Conservation (phyloP, 2,113 vertebrate species). For the Geothlypis trichas region DNA sequence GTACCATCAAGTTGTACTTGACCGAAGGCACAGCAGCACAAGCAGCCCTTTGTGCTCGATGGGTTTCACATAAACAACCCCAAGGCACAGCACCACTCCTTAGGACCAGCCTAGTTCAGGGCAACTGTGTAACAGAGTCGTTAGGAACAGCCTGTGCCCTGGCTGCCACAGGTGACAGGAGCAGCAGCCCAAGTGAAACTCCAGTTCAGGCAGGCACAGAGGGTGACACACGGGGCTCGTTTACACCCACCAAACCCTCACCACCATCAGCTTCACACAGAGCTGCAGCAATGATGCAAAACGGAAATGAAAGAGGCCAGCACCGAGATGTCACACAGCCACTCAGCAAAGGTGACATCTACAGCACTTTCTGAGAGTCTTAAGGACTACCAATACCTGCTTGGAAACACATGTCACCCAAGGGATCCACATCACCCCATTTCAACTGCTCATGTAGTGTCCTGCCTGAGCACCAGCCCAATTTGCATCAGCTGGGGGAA, state of each 20-base stretch:
- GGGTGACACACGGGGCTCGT: background rate
- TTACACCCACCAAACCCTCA: background rate
- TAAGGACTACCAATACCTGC: background rate
- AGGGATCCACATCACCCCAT: background rate
- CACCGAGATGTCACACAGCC: accelerated
- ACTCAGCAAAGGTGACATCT: accelerated
- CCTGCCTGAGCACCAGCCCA: background rate
- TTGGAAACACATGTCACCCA: background rate
- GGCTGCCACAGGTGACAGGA: background rate
- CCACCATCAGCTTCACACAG: background rate
- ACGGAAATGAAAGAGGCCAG: background rate
- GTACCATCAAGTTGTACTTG: background rate
- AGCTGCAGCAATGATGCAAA: background rate
- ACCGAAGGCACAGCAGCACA: background rate
- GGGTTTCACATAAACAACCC: background rate
- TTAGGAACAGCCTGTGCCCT: background rate
- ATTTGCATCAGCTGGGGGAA: background rate
- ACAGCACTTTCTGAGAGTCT: background rate
- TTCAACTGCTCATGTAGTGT: background rate
- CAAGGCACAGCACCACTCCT: background rate
- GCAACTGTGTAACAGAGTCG: background rate
- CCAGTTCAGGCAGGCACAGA: background rate
- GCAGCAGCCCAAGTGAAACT: background rate
- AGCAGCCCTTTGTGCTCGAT: background rate
- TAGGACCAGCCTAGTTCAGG: accelerated